Evolutionary conservation across 2,113 vertebrate species (phyloP), one percentile per base, ranked within the genome.

Genomic region (Gobius niger): DNA sequence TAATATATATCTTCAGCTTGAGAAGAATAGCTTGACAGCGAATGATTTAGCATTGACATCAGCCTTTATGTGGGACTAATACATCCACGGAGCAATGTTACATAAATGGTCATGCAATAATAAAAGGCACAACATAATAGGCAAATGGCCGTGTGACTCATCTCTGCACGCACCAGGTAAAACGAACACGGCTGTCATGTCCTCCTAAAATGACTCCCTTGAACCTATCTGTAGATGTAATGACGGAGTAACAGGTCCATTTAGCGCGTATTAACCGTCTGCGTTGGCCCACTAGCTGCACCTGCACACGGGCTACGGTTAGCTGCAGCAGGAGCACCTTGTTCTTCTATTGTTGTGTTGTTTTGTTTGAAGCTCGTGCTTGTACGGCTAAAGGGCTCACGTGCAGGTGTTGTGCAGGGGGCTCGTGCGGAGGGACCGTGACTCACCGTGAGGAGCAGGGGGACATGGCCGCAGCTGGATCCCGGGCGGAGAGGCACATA

Each of bases 401-500:
- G 72, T 0, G 41, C 46, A 0, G 42, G 34, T 67, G 72, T 60
- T 47, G 24, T 34, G 24, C 24, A 34, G 24, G 24, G 24, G 24
- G 24, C 24, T 34, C 24, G 24, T 34, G 24, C 24, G 24, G 24
- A 34, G 2, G 24, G 24, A 34, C 24, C 3, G 24, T 42, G 57
- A 60, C 57, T 60, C 54, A 72, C 46, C 44, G 74, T 10, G 11
- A 15, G 52, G 24, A 34, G 24, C 24, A 8, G 19, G 64, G 78
- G 12, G 73, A 52, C 80, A 78, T 46, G 79, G 24, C 71, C 68
- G 75, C 73, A 78, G 77, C 44, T 11, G 53, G 68, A 77, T 68
- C 24, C 18, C 65, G 51, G 51, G 18, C 10, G 18, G 9, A 24
- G 9, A 54, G 18, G 52, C 9, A 11, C 52, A 54, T 19, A 12